Conservation (phyloP, 2,888 invertebrate species). For the Ectropis crepuscularia region DNA sequence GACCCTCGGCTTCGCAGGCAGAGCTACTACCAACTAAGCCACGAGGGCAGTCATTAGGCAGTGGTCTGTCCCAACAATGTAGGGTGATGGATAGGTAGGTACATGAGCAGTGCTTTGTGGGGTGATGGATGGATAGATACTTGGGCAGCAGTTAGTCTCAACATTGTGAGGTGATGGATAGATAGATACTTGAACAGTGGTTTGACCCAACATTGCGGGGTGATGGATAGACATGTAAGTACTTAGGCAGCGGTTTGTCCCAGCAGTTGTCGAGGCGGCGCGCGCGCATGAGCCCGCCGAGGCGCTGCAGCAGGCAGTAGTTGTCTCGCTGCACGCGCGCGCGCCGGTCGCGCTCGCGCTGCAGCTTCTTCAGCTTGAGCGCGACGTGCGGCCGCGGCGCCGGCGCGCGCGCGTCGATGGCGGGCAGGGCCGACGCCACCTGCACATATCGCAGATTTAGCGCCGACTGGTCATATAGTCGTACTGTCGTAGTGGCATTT, state of each 20-base stretch:
- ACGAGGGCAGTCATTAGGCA: no score
- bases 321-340: slow-evolving; percentile 87
- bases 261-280: slow-evolving; percentile 88
- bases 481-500: no score
- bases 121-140: no score
- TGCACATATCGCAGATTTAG: slow-evolving; percentile 43
- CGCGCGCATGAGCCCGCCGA: slow-evolving; percentile 87
- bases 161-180: no score
- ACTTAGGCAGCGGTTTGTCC: slow-evolving; percentile 87
- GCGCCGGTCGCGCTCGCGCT: slow-evolving; percentile 89
- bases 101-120: no score
- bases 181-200: no score
- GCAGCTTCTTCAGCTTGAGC: slow-evolving; percentile 88
- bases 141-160: no score
- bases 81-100: no score
- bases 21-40: no score
- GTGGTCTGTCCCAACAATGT: no score
- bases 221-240: neutral
- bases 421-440: slow-evolving; percentile 87
- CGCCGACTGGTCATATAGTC: no score
- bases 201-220: neutral
- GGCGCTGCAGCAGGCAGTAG: slow-evolving; percentile 87
- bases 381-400: slow-evolving; percentile 86
- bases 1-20: no score
- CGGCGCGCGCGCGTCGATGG: slow-evolving; percentile 88